Percentiles rank a stretch among this genome's conserved stretches.
Evolutionary conservation across 2,797 vertebrate genomes (phyloP).

Genomic region (Brotogeris chrysoptera): DNA sequence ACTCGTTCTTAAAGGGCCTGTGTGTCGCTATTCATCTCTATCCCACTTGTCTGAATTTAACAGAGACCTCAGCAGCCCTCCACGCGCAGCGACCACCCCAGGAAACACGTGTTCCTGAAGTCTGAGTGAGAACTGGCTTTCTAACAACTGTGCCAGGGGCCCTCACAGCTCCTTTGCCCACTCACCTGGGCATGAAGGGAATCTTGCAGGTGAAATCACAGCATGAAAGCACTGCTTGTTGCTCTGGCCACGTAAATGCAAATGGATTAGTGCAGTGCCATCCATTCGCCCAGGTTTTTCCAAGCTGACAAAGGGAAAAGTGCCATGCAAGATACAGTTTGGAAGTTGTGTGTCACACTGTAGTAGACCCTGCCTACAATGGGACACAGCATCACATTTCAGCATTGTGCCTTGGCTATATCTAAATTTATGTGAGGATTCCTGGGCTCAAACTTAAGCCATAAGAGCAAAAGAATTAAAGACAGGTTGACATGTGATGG

Average conservation of each 20-base stretch:
- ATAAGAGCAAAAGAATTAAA: not conserved
- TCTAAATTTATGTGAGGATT: not conserved
- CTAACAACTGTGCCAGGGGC: not conserved
- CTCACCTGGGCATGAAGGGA: not conserved
- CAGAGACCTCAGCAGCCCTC: not conserved
- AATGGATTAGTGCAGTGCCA: not conserved
- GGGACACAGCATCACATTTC: not conserved
- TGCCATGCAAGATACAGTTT: not conserved
- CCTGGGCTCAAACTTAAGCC: not conserved
- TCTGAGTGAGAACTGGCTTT: not conserved
- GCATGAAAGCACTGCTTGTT: not conserved
- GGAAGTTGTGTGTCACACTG: rapidly evolving
- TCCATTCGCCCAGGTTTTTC: not conserved
- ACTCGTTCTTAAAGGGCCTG: slow-evolving; percentile 71
- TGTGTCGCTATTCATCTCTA: not conserved
- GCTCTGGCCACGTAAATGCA: not conserved
- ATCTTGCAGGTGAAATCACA: not conserved
- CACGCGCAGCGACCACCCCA: rapidly evolving
- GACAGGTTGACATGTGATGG: rapidly evolving
- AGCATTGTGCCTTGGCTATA: not conserved
- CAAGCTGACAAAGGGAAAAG: not conserved
- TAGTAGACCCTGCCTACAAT: not conserved
- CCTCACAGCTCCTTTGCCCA: not conserved
- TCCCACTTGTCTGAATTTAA: not conserved
- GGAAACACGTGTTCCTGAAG: not conserved